Percentiles rank a stretch among this genome's conserved stretches.
phyloP scores from a whole-genome alignment of 2,113 vertebrate species.

The Pogonocichla stellata region DNA sequence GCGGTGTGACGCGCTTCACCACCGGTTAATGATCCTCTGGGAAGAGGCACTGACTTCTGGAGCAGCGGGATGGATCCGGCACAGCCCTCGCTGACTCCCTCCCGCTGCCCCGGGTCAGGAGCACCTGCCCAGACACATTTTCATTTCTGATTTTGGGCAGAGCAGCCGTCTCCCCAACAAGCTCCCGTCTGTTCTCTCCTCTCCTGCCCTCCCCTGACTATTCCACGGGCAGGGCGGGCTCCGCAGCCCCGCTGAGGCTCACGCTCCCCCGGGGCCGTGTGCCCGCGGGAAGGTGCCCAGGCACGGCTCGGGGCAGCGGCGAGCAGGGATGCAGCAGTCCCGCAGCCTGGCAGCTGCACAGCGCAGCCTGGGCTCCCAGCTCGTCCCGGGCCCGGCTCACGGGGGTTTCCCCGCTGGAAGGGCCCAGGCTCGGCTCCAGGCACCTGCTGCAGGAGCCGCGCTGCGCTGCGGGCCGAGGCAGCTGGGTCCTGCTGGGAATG shows the following conservation, averaged over 20 bases:
- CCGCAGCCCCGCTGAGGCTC: background rate
- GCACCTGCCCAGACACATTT: background rate
- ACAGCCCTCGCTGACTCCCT: background rate
- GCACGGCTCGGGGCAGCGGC: rapidly evolving
- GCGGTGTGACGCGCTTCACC: rapidly evolving
- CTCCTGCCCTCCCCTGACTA: background rate
- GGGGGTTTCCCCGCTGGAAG: background rate
- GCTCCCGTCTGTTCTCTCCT: background rate
- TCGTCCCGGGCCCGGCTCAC: rapidly evolving
- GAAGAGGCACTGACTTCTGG: background rate
- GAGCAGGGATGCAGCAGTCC: rapidly evolving
- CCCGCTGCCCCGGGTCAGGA: background rate
- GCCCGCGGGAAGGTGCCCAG: background rate
- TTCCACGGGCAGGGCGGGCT: rapidly evolving
- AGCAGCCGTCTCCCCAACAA: rapidly evolving
- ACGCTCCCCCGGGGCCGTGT: rapidly evolving
- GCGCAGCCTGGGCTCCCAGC: background rate
- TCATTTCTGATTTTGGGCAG: background rate
- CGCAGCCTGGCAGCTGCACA: rapidly evolving
- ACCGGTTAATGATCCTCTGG: too few species aligned
- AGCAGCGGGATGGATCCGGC: background rate
- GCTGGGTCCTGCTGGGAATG: constrained; percentile 4
- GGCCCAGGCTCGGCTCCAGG: background rate
- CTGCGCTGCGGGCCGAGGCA: background rate
- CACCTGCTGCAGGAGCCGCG: constrained; percentile 29